Evolutionary conservation across 2,113 vertebrate genomes (phyloP), one percentile per base, ranked within the genome.

Genomic region (Oceanodroma tethys): DNA sequence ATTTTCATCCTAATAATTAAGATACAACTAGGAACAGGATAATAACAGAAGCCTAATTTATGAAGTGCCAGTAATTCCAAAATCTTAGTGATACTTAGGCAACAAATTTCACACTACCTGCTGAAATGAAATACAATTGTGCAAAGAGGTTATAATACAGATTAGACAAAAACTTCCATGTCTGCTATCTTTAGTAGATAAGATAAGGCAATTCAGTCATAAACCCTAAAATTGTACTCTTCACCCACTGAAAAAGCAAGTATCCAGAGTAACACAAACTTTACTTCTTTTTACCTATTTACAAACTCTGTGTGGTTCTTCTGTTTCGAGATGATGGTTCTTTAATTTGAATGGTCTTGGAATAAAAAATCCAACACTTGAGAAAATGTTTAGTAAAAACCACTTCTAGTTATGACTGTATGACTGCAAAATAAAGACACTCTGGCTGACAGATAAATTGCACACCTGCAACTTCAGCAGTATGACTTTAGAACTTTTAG

Each of bases 1-100:
- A 94, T 98, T 96, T 97, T 96, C 91, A 92, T 90, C 75, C 90
- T 81, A 95, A 95, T 91, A 97, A 98, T 98, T 96, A 96, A 96
- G 86, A 98, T 91, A 76, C 71, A 94, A 56, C 22, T 56, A 95
- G 80, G 93, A 97, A 93, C 4, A 72, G 68, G 66, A 66, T 96
- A 96, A 92, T 94, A 97, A 96, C 45, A 92, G 91, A 91, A 93
- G 87, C 38, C 19, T 95, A 96, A 97, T 98, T 97, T 98, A 98
- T 89, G 81, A 97, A 95, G 92, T 93, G 91, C 47, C 20, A 6
- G 83, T 95, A 93, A 83, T 79, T 95, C 72, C 56, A 34, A 92
- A 92, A 94, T 85, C 70, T 53, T 65, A 95, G 92, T 38, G 58
- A 71, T 67, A 96, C 80, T 88, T 95, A 92, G 15, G 76, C 75